A percentile compares a stretch with the other conserved stretches of the same genome.
Conservation (phyloP, 2,888 invertebrate species). For the Lepetodrilus schrolli region DNA sequence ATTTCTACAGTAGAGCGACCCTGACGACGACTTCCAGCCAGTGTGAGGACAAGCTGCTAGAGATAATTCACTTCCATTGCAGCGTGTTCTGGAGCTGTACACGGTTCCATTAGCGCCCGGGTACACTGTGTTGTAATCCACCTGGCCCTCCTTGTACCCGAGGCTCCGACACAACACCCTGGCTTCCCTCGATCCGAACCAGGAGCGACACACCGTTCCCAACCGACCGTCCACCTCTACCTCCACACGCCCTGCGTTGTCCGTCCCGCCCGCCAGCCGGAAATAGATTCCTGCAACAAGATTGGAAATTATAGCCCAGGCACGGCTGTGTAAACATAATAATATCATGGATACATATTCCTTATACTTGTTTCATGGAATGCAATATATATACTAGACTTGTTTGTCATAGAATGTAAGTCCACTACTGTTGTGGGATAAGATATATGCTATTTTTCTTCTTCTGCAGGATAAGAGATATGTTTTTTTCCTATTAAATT, state of each 20-base stretch:
- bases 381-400: too few species aligned
- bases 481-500: too few species aligned
- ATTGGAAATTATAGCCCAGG: too few species aligned
- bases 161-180: slow-evolving; percentile 77
- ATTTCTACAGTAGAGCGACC: slow-evolving; percentile 43
- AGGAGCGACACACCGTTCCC: slow-evolving; percentile 85
- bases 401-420: too few species aligned
- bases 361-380: too few species aligned
- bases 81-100: slow-evolving; percentile 61
- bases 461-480: too few species aligned
- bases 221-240: slow-evolving; percentile 82
- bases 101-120: slow-evolving; percentile 48
- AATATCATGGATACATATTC: too few species aligned
- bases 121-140: slow-evolving; percentile 34
- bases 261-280: slow-evolving; percentile 50
- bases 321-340: too few species aligned
- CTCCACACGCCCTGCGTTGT: slow-evolving; percentile 77
- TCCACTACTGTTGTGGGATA: too few species aligned
- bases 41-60: slow-evolving; percentile 58
- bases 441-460: too few species aligned
- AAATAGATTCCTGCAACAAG: slow-evolving; percentile 57
- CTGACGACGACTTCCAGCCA: slow-evolving; percentile 52
- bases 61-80: slow-evolving; percentile 54
- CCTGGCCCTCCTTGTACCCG: slow-evolving; percentile 34
- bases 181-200: slow-evolving; percentile 83